Conservation (phyloP, 64 coral and sea anemone species). For the Platygyra sinensis region DNA sequence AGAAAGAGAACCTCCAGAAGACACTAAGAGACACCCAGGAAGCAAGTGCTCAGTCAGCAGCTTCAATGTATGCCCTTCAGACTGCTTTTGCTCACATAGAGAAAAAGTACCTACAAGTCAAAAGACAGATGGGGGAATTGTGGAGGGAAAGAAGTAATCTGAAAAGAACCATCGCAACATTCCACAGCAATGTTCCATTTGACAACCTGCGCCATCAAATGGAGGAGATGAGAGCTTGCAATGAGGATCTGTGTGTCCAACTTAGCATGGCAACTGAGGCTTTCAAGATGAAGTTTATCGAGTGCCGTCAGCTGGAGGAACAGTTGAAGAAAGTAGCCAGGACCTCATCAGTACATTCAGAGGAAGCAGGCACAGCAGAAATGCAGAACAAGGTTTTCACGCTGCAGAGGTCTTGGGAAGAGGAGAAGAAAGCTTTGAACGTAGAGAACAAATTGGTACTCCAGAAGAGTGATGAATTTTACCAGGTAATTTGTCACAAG, state of each 20-base stretch:
- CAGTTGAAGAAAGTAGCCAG: conserved; percentile 76
- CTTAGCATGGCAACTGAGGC: conserved; percentile 96
- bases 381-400: not conserved
- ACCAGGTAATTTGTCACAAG: conserved; percentile 11
- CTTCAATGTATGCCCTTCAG: conserved; percentile 92
- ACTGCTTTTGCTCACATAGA: conserved; percentile 87
- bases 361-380: not conserved
- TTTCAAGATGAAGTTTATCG: conserved; percentile 93
- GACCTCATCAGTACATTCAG: conserved; percentile 33
- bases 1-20: conserved; percentile 63
- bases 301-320: conserved; percentile 71
- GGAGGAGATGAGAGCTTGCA: conserved; percentile 84
- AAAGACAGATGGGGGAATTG: conserved; percentile 76
- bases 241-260: conserved; percentile 88
- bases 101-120: conserved; percentile 82
- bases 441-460: conserved; percentile 7
- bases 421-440: conserved; percentile 40
- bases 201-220: conserved; percentile 83
- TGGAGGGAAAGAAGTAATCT: conserved; percentile 91
- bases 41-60: conserved; percentile 65
- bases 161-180: conserved; percentile 68
- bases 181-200: conserved; percentile 67
- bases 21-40: conserved; percentile 67
- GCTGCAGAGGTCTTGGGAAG: conserved; percentile 32
- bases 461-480: conserved; percentile 38